phyloP scores from a whole-genome alignment of 2,888 invertebrate genomes.

The Drymonia ruficornis region DNA sequence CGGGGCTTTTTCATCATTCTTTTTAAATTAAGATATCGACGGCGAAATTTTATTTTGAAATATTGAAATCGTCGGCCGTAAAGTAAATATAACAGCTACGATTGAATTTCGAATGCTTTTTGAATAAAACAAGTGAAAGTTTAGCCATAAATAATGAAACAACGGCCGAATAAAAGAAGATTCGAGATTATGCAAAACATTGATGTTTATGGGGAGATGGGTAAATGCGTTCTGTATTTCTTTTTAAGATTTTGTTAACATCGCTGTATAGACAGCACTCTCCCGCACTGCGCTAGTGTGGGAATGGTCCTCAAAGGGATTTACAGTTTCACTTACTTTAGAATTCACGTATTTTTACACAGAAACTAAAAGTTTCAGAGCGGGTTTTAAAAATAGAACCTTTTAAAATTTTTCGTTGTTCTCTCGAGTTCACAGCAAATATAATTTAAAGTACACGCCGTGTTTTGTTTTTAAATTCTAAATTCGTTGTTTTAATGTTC shows the following conservation, averaged over 20 bases:
- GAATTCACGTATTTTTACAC: slow-evolving; percentile 35
- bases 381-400: slow-evolving; percentile 33
- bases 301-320: slow-evolving; percentile 36
- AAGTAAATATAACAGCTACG: slow-evolving; percentile 12
- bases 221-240: slow-evolving; percentile 11
- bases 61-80: slow-evolving; percentile 8
- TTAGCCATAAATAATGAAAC: slow-evolving; percentile 6
- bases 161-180: not conserved
- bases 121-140: slow-evolving; percentile 11
- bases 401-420: slow-evolving; percentile 32
- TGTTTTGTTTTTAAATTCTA: slow-evolving; percentile 9
- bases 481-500: slow-evolving; percentile 8
- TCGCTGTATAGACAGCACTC: slow-evolving; percentile 21
- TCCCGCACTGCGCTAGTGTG: slow-evolving; percentile 21
- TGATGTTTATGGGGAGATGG: slow-evolving; percentile 7
- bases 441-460: slow-evolving; percentile 11
- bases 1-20: slow-evolving; percentile 19
- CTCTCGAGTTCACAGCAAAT: slow-evolving; percentile 10
- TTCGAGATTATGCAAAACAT: slow-evolving; percentile 6
- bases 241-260: slow-evolving; percentile 18
- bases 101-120: slow-evolving; percentile 11
- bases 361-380: slow-evolving; percentile 22
- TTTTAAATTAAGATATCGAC: slow-evolving; percentile 20
- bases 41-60: slow-evolving; percentile 11
- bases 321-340: slow-evolving; percentile 34